Conservation (phyloP, 2,888 invertebrate genomes). For the Lasioglossum zephyrum region DNA sequence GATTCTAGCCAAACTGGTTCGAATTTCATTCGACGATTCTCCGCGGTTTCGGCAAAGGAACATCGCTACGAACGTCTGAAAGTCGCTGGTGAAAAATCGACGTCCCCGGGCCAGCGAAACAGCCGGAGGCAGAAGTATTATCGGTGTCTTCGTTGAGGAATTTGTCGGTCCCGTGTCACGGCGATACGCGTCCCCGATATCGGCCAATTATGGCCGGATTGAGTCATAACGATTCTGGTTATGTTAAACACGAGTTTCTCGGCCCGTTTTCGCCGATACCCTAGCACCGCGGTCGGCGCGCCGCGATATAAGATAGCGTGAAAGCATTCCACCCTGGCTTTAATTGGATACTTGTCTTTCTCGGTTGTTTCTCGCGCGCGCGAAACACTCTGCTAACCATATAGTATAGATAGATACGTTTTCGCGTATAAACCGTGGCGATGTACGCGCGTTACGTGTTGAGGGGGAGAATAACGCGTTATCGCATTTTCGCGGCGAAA, state of each 20-base stretch:
- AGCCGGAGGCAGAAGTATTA: conserved; percentile 26
- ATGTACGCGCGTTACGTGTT: too few species aligned
- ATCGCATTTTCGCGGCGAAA: conserved; percentile 21
- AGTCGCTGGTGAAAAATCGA: background rate
- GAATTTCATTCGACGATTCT: background rate
- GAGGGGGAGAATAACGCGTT: conserved; percentile 10
- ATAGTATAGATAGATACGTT: background rate
- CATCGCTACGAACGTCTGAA: background rate
- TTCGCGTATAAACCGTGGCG: background rate
- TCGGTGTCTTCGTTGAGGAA: conserved; percentile 41
- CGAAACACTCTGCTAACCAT: background rate
- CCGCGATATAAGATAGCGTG: conserved; percentile 46
- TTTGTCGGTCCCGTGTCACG: conserved; percentile 49
- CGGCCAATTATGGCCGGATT: conserved; percentile 56
- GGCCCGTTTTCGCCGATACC: conserved; percentile 45
- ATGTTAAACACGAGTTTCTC: conserved; percentile 61
- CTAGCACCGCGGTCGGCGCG: conserved; percentile 27
- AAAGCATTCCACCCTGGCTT: conserved; percentile 36
- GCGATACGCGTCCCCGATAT: conserved; percentile 35
- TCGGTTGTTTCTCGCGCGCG: background rate
- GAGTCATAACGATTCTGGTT: conserved; percentile 66
- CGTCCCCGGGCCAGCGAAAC: background rate
- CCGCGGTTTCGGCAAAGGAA: background rate
- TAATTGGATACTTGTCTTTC: conserved; percentile 50
- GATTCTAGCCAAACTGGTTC: too few species aligned